Evolutionary conservation across 2,797 vertebrate species (phyloP).

Genomic region (Steatocranus sp.): DNA sequence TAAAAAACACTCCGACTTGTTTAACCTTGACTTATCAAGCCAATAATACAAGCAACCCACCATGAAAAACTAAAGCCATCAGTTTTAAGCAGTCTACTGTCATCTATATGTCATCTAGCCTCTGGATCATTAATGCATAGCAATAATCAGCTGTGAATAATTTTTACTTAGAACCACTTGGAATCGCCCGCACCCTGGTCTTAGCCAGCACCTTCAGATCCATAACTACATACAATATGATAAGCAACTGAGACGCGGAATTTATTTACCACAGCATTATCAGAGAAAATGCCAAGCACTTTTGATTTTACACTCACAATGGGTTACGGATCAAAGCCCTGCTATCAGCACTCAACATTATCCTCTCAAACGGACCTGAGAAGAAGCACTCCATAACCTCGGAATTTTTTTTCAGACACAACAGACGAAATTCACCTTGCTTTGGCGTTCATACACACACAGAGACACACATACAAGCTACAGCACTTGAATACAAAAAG

Average conservation of each 20-base stretch:
- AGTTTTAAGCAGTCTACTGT: slow-evolving; percentile 5
- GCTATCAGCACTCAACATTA: slow-evolving; percentile 63
- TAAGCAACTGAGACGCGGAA: slow-evolving; percentile 45
- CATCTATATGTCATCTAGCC: slow-evolving; percentile 27
- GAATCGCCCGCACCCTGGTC: slow-evolving; percentile 14
- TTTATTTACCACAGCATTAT: slow-evolving; percentile 55
- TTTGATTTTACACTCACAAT: slow-evolving; percentile 68
- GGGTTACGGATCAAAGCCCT: slow-evolving; percentile 67
- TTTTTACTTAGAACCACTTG: slow-evolving; percentile 34
- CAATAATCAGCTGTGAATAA: slow-evolving; percentile 44
- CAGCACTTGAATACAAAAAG: not conserved
- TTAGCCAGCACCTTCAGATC: slow-evolving; percentile 51
- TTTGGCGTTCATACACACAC: not conserved
- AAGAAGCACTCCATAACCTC: slow-evolving; percentile 49
- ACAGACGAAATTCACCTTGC: slow-evolving; percentile 20
- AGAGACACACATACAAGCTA: slow-evolving; percentile 21
- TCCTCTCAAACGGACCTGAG: slow-evolving; percentile 46
- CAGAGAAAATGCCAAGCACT: slow-evolving; percentile 56
- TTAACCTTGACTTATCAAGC: slow-evolving; percentile 44
- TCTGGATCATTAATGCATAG: slow-evolving; percentile 5
- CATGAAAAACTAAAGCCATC: not conserved
- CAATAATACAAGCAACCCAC: slow-evolving; percentile 31
- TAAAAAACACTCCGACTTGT: slow-evolving; percentile 45
- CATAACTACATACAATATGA: slow-evolving; percentile 30
- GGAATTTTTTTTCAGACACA: slow-evolving; percentile 28